phyloP scores from a whole-genome alignment of 2,113 vertebrate species.

The Brachirus orientalis region DNA sequence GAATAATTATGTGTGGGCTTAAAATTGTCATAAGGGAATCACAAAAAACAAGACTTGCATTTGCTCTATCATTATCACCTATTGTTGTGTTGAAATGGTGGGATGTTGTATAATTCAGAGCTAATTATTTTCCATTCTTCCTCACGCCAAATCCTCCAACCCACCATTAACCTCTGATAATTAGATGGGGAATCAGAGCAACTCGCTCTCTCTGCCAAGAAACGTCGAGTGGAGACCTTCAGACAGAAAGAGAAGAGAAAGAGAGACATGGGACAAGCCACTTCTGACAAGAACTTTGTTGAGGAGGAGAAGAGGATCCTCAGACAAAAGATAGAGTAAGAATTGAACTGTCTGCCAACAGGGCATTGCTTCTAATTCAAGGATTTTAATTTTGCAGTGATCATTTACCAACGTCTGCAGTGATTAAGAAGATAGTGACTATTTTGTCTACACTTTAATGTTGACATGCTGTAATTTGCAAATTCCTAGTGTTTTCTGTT shows the following conservation, averaged over 20 bases:
- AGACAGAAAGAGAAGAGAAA: slow-evolving; percentile 91
- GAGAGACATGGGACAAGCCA: slow-evolving; percentile 83
- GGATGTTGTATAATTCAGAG: background rate
- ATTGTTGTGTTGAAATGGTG: background rate
- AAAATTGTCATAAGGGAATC: background rate
- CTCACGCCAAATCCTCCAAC: background rate
- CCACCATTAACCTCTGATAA: background rate
- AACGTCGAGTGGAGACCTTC: slow-evolving; percentile 87
- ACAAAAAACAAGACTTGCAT: background rate
- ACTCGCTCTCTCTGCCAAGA: slow-evolving; percentile 83
- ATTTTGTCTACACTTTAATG: slow-evolving; percentile 7
- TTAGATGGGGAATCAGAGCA: slow-evolving; percentile 87
- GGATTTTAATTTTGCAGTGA: slow-evolving; percentile 16
- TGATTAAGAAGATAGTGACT: background rate
- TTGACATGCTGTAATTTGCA: slow-evolving; percentile 7
- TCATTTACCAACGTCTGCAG: slow-evolving; percentile 20
- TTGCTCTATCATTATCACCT: background rate
- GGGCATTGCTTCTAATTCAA: slow-evolving; percentile 11
- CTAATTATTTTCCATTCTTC: background rate
- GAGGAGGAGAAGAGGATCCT: slow-evolving; percentile 87
- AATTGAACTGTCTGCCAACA: background rate
- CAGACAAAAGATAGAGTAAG: slow-evolving; percentile 77
- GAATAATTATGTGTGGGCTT: background rate
- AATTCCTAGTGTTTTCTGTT: slow-evolving; percentile 1
- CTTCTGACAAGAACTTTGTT: slow-evolving; percentile 85